Evolutionary conservation across 2,113 vertebrate genomes (phyloP).

Genomic region (Trematocara unimaculatum): DNA sequence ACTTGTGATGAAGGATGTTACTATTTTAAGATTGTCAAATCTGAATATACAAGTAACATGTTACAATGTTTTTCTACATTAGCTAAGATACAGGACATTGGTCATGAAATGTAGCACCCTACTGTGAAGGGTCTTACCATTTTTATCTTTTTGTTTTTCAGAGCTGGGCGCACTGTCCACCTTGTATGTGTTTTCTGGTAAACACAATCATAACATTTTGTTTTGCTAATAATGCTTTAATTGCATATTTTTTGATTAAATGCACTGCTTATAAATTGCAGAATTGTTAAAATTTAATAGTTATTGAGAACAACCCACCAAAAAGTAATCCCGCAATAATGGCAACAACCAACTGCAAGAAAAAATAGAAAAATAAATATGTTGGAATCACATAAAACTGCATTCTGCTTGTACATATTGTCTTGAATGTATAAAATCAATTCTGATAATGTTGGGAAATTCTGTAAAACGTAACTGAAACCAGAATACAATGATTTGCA

Average conservation of each 20-base stretch:
- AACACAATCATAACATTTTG: background rate
- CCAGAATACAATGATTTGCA: background rate
- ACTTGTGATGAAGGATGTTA: background rate
- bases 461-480: background rate
- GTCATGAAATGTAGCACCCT: background rate
- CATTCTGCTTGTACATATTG: background rate
- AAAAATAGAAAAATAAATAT: background rate
- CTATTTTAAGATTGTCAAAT: background rate
- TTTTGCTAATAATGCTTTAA: background rate
- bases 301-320: slow-evolving; percentile 1
- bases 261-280: background rate
- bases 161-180: background rate
- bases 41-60: background rate
- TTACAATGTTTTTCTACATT: background rate
- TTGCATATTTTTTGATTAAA: background rate
- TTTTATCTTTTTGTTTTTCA: background rate
- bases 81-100: background rate
- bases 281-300: background rate
- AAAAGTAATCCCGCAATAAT: background rate
- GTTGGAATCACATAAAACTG: background rate
- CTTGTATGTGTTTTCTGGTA: background rate
- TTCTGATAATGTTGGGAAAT: background rate
- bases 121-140: background rate
- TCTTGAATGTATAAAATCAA: background rate
- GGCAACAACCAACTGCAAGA: background rate